A percentile compares a stretch with the other conserved stretches of the same genome.
Evolutionary conservation across 2,113 vertebrate genomes (phyloP).

Genomic region (Lophura nycthemera): DNA sequence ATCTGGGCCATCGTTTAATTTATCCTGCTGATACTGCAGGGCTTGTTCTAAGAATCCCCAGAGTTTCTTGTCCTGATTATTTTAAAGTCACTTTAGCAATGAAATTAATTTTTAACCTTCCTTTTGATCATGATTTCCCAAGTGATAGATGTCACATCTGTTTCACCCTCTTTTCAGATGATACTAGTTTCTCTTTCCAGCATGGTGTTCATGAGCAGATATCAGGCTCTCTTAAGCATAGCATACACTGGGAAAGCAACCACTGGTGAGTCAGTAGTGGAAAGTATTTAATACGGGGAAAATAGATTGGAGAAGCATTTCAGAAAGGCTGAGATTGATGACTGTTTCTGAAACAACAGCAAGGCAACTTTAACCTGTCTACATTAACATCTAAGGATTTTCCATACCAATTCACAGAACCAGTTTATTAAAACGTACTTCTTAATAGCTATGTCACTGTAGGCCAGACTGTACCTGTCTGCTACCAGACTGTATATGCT

Average conservation of each 20-base stretch:
- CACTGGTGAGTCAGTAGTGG: conserved; percentile 60
- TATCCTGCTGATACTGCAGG: background rate
- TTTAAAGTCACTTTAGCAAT: background rate
- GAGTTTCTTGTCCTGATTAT: background rate
- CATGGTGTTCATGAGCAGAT: conserved; percentile 30
- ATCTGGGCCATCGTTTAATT: background rate
- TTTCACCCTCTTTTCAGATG: background rate
- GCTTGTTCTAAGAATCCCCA: background rate
- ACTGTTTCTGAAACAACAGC: background rate
- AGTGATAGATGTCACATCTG: background rate
- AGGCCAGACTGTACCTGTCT: background rate
- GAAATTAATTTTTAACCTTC: background rate
- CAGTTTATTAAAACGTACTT: background rate
- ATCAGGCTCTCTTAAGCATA: conserved; percentile 4
- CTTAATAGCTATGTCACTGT: background rate
- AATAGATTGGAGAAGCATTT: conserved; percentile 50
- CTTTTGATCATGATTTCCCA: background rate
- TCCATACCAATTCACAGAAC: background rate
- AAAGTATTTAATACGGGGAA: conserved; percentile 59
- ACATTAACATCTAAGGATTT: background rate
- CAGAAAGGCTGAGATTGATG: conserved; percentile 18
- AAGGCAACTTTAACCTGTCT: background rate
- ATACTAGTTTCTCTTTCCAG: background rate
- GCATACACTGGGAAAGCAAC: conserved; percentile 38
- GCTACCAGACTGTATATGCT: background rate